A percentile compares a stretch with the other conserved stretches of the same genome.
Evolutionary conservation across 1,140 invertebrate genomes (phyloP).

Genomic region (Glossosoma conforme): DNA sequence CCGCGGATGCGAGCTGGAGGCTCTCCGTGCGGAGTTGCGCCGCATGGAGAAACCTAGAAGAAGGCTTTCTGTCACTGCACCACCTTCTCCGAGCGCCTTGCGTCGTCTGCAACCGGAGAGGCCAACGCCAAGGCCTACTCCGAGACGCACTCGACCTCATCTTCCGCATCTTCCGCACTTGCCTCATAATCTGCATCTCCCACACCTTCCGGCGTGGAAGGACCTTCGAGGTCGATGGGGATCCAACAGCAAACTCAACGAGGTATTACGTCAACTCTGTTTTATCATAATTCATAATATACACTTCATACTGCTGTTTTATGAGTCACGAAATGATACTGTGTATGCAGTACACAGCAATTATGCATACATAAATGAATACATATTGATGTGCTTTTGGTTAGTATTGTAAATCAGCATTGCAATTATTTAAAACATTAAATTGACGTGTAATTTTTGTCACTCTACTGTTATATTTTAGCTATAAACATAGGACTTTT

Average conservation of each 20-base stretch:
- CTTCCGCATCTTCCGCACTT: conserved; percentile 40
- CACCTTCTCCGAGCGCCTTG: conserved; percentile 44
- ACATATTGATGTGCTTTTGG: too few species aligned
- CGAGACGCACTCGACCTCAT: conserved; percentile 6
- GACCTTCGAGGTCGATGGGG: conserved; percentile 27
- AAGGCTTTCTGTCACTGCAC: conserved; percentile 45
- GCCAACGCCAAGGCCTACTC: conserved; percentile 36
- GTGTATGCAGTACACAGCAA: too few species aligned
- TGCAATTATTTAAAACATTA: too few species aligned
- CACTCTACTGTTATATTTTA: too few species aligned
- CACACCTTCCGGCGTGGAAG: conserved; percentile 43
- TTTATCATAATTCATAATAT: too few species aligned
- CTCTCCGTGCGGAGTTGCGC: conserved; percentile 37
- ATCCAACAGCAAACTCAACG: conserved; percentile 38
- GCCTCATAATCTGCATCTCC: conserved; percentile 43
- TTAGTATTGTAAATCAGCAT: too few species aligned
- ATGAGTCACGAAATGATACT: too few species aligned
- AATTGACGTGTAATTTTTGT: too few species aligned
- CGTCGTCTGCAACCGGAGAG: conserved; percentile 41
- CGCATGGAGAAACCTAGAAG: conserved; percentile 35
- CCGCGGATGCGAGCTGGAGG: conserved; percentile 44
- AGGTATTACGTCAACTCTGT: conserved; percentile 35
- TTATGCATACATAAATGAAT: too few species aligned
- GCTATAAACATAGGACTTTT: too few species aligned
- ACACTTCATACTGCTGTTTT: too few species aligned